These are phyloP conservation scores for Pseudococcus viburni DNA, from an alignment of 2,888 invertebrate species.

Conservation along the genomic window DNA sequence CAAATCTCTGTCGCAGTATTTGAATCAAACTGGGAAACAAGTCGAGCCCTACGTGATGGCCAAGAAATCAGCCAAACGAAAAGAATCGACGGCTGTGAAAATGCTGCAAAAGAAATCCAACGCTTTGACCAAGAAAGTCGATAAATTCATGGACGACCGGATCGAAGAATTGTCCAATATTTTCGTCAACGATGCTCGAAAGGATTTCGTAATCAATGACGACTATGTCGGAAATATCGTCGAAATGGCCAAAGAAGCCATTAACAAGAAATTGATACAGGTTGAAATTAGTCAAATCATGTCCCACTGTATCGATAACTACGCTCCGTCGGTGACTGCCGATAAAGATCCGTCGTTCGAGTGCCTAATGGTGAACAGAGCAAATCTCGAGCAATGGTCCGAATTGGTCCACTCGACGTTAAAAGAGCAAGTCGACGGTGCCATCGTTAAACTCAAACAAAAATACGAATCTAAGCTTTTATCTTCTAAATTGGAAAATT, in stretches of 20 bases:
- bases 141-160: slow-evolving; percentile 74
- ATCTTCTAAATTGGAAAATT: slow-evolving; percentile 73
- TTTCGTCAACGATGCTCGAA: slow-evolving; percentile 78
- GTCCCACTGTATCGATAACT: slow-evolving; percentile 79
- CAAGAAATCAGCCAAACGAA: slow-evolving; percentile 9
- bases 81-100: slow-evolving; percentile 58
- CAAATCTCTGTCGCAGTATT: slow-evolving; percentile 77
- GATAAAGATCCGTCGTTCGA: slow-evolving; percentile 55
- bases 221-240: slow-evolving; percentile 67
- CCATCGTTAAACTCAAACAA: slow-evolving; percentile 79
- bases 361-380: slow-evolving; percentile 73
- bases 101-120: slow-evolving; percentile 59
- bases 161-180: slow-evolving; percentile 79
- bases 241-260: slow-evolving; percentile 79
- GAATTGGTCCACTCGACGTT: slow-evolving; percentile 82
- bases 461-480: slow-evolving; percentile 79
- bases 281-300: slow-evolving; percentile 84
- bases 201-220: slow-evolving; percentile 72
- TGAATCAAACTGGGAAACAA: slow-evolving; percentile 39
- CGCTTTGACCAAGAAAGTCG: slow-evolving; percentile 66
- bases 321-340: slow-evolving; percentile 71
- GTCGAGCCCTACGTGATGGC: slow-evolving; percentile 33
- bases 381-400: slow-evolving; percentile 82
- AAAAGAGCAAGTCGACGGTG: slow-evolving; percentile 81
- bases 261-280: slow-evolving; percentile 82